Evolutionary conservation across 2,888 invertebrate genomes (phyloP).

Genomic region (Drosophila acutilabella): DNA sequence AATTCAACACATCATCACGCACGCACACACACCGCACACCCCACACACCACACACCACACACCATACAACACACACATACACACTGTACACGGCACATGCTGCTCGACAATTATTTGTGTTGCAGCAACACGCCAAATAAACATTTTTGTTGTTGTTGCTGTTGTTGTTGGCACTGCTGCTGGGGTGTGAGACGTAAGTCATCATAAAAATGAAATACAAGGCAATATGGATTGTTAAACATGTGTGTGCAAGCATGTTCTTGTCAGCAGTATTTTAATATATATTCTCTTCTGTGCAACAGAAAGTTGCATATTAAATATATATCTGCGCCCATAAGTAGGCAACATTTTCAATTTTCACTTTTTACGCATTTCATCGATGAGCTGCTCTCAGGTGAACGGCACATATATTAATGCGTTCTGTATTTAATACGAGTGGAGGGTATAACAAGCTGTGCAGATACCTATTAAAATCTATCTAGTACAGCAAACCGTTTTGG

Average conservation of each 20-base stretch:
- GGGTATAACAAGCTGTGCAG: neutral
- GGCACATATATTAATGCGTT: neutral
- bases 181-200: constrained; percentile 51
- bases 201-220: constrained; percentile 77
- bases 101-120: constrained; percentile 80
- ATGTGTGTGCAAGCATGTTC: constrained; percentile 52
- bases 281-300: constrained; percentile 37
- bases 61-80: constrained; percentile 9
- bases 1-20: constrained; percentile 52
- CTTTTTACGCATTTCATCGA: constrained; percentile 11
- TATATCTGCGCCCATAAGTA: constrained; percentile 49
- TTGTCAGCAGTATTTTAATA: constrained; percentile 64
- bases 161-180: neutral
- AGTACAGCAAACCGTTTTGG: too few species aligned
- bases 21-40: constrained; percentile 14
- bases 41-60: constrained; percentile 1
- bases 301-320: constrained; percentile 52
- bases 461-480: too few species aligned
- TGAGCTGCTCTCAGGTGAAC: constrained; percentile 1
- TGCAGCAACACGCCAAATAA: constrained; percentile 78
- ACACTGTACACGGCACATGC: constrained; percentile 62
- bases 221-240: constrained; percentile 72
- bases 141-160: constrained; percentile 53
- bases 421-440: neutral
- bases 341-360: constrained; percentile 52